Evolutionary conservation across 2,797 vertebrate species (phyloP).

Genomic region (Sorex maritimensis): DNA sequence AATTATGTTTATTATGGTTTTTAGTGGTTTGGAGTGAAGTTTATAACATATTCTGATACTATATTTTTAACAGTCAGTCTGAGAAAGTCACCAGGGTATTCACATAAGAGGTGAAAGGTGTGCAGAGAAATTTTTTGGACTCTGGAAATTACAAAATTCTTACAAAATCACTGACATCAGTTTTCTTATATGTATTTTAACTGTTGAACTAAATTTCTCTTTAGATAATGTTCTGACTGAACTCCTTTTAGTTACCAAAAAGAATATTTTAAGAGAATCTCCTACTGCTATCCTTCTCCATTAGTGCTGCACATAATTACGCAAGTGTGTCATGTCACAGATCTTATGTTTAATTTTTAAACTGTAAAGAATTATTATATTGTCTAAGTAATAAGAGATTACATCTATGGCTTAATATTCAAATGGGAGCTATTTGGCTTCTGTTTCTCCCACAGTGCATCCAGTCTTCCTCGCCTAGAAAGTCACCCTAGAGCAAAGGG

Average conservation of each 20-base stretch:
- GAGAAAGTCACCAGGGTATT: not conserved
- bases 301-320: not conserved
- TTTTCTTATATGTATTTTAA: slow-evolving; percentile 20
- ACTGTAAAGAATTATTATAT: not conserved
- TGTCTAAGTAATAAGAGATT: slow-evolving; percentile 23
- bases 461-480: slow-evolving; percentile 16
- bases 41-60: slow-evolving; percentile 11
- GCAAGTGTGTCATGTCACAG: slow-evolving; percentile 12
- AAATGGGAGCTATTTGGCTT: not conserved
- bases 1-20: slow-evolving; percentile 12
- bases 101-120: not conserved
- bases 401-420: not conserved
- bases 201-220: slow-evolving; percentile 13
- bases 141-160: slow-evolving; percentile 7
- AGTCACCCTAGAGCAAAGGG: not conserved
- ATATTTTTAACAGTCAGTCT: not conserved
- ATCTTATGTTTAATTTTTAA: slow-evolving; percentile 44
- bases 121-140: not conserved
- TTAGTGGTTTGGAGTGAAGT: slow-evolving; percentile 26
- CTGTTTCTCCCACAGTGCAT: not conserved
- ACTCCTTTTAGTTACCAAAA: not conserved
- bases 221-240: not conserved
- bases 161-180: not conserved
- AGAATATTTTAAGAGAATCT: not conserved
- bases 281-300: not conserved